Conservation (phyloP, 1,140 invertebrate genomes). For the Venustaconcha ellipsiformis region DNA sequence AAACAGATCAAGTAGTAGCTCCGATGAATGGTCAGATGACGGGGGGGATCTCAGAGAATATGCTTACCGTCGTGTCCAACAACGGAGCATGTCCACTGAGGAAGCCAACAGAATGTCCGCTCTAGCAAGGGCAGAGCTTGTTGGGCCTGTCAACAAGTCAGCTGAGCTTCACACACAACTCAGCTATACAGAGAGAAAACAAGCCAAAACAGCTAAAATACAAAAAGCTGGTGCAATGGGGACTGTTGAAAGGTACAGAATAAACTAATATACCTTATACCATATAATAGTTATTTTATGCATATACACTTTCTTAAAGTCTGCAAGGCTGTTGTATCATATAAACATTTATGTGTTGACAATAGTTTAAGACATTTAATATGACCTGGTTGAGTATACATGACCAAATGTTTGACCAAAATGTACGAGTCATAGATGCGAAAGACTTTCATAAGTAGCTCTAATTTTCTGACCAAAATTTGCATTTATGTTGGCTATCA, state of each 20-base stretch:
- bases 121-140: conserved; percentile 36
- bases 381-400: too few species aligned
- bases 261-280: background rate
- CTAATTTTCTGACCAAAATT: too few species aligned
- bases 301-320: too few species aligned
- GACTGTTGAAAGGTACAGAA: conserved; percentile 38
- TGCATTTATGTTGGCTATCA: too few species aligned
- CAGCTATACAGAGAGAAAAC: conserved; percentile 57
- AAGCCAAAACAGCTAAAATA: conserved; percentile 50
- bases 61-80: conserved; percentile 35
- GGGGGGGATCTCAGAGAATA: conserved; percentile 41
- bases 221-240: conserved; percentile 56
- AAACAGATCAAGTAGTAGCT: conserved; percentile 38
- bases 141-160: conserved; percentile 41
- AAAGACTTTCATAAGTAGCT: too few species aligned
- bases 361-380: too few species aligned
- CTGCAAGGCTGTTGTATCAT: too few species aligned
- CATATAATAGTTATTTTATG: too few species aligned
- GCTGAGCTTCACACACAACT: conserved; percentile 54
- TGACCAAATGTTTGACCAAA: too few species aligned
- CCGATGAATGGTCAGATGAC: conserved; percentile 55
- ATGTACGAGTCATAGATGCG: too few species aligned
- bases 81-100: conserved; percentile 32
- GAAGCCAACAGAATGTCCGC: conserved; percentile 31
- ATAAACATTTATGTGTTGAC: too few species aligned